Evolutionary conservation across 2,888 invertebrate species (phyloP).

Genomic region (Trichopoda pennipes): DNA sequence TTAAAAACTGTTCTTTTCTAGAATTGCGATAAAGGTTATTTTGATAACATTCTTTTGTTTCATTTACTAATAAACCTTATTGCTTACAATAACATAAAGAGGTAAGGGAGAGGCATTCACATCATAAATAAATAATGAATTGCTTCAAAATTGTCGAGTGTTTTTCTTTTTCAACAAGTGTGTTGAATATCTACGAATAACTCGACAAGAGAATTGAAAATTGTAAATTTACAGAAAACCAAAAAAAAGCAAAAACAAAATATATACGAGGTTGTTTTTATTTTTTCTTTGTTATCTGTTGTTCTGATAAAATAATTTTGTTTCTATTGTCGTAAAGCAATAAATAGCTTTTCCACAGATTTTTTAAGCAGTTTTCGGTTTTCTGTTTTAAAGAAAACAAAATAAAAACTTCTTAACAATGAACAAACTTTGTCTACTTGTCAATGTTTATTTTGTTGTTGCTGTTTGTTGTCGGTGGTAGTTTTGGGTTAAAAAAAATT

Average conservation of each 20-base stretch:
- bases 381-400: background rate
- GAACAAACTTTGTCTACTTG: slow-evolving; percentile 47
- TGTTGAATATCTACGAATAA: background rate
- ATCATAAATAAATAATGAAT: slow-evolving; percentile 21
- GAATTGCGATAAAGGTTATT: slow-evolving; percentile 40
- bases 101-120: background rate
- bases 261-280: slow-evolving; percentile 7
- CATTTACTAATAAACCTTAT: background rate
- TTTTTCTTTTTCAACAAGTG: slow-evolving; percentile 8
- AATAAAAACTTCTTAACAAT: slow-evolving; percentile 26
- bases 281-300: slow-evolving; percentile 32
- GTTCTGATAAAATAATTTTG: slow-evolving; percentile 20
- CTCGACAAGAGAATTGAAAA: no score
- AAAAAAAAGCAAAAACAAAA: no score
- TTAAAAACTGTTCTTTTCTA: slow-evolving; percentile 40
- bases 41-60: slow-evolving; percentile 58
- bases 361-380: background rate
- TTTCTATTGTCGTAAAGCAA: slow-evolving; percentile 12
- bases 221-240: background rate
- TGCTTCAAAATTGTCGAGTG: slow-evolving; percentile 20
- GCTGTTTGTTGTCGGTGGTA: background rate
- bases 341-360: background rate
- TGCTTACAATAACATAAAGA: background rate
- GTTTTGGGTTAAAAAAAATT: background rate
- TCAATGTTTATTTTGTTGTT: slow-evolving; percentile 20